Evolutionary conservation across 2,888 invertebrate genomes (phyloP).

Genomic region (Ectemnius cavifrons): DNA sequence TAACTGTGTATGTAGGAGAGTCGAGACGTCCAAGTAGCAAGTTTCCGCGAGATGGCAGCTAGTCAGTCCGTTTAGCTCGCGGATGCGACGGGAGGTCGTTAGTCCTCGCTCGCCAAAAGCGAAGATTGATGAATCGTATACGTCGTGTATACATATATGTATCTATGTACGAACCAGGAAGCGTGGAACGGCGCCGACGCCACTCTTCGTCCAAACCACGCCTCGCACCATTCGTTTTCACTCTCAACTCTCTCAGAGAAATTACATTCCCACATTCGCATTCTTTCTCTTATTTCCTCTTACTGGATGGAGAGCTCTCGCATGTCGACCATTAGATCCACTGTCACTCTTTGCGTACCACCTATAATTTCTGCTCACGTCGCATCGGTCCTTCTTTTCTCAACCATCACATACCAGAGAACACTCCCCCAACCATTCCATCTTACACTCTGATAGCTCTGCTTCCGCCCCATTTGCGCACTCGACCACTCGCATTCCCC

Average conservation of each 20-base stretch:
- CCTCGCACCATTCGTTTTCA: background rate
- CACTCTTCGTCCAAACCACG: slow-evolving; percentile 9
- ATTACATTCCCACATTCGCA: too few relatives aligned
- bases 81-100: slow-evolving; percentile 50
- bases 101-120: slow-evolving; percentile 56
- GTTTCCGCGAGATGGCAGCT: slow-evolving; percentile 44
- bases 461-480: background rate
- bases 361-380: slow-evolving; percentile 48
- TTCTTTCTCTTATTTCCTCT: background rate
- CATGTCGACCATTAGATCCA: background rate
- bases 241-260: too few relatives aligned
- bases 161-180: too few relatives aligned
- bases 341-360: slow-evolving; percentile 36
- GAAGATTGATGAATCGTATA: slow-evolving; percentile 63
- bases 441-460: slow-evolving; percentile 14
- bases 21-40: slow-evolving; percentile 45
- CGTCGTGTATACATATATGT: too few relatives aligned
- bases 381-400: slow-evolving; percentile 4
- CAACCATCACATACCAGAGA: too few relatives aligned
- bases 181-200: slow-evolving; percentile 16
- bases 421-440: slow-evolving; percentile 31
- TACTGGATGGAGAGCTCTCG: slow-evolving; percentile 9
- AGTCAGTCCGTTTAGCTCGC: slow-evolving; percentile 57
- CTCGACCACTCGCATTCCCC: too few relatives aligned
- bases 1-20: slow-evolving; percentile 35